Base-by-base conservation (phyloP, 2,888 invertebrate genomes). In the Anticlea derivata region DNA sequence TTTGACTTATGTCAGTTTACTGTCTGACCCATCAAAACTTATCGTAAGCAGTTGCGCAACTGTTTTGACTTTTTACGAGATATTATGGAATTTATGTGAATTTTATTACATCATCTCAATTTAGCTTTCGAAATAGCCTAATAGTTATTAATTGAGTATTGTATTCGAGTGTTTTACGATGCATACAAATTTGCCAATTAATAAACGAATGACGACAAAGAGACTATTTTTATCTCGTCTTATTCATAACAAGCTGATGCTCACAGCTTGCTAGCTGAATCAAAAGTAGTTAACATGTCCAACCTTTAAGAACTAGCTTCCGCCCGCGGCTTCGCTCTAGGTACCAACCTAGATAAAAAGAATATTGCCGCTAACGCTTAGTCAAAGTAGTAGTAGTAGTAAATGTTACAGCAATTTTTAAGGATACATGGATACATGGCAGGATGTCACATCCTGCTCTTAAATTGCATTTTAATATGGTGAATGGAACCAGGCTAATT, bases 401-500 rank as follows among this genome's bases (percentile, higher is more conserved):
- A n/a, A n/a, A n/a, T n/a, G n/a, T n/a, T n/a, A n/a, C n/a, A n/a
- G n/a, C n/a, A n/a, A n/a, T n/a, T n/a, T n/a, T n/a, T n/a, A n/a
- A n/a, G n/a, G n/a, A n/a, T n/a, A n/a, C n/a, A n/a, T n/a, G n/a
- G n/a, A n/a, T n/a, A n/a, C 17, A 3, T 17, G 4, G 4, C 17
- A 4, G 17, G 17, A 51, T 46, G 60, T 55, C 51, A 68, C 74
- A 73, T 78, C 73, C 74, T 64, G 41, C 59, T 51, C 51, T 61
- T 69, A 68, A 27, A 76, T 70, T 65, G 66, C 63, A 63, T 66
- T 70, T 70, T 61, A 64, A 78, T 75, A 77, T 69, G 75, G 70
- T 50, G 53, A 78, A 73, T 59, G 70, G 59, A 80, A 80, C 75
- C 74, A 66, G 78, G 80, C 54, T 81, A 76, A 40, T 40, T 40